Evolutionary conservation across 1,140 invertebrate genomes (phyloP).

Genomic region (Glossosoma conforme): DNA sequence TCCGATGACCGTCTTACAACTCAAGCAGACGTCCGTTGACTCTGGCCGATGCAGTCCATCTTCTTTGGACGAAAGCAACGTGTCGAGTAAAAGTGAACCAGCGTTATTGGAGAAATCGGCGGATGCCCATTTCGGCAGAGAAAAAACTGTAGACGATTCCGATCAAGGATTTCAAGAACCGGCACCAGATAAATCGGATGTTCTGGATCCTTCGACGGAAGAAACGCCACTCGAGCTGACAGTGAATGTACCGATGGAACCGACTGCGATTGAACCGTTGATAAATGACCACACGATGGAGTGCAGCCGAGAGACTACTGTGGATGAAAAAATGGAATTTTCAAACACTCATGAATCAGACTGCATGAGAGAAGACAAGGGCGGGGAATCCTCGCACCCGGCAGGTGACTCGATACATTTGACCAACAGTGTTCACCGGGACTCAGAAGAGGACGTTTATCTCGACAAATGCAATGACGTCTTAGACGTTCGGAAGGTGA

Average conservation of each 20-base stretch:
- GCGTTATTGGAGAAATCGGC: too few relatives aligned
- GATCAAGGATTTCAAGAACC: constrained; percentile 4
- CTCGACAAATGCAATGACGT: constrained; percentile 22
- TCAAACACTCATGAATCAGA: neutral
- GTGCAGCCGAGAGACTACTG: too few relatives aligned
- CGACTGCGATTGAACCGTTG: neutral
- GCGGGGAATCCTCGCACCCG: neutral
- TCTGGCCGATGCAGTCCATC: neutral
- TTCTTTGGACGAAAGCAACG: neutral
- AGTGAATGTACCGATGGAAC: neutral
- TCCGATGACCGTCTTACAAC: constrained; percentile 5
- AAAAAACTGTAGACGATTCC: neutral
- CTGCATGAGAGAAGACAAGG: too few relatives aligned
- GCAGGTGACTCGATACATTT: constrained; percentile 1
- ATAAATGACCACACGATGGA: too few relatives aligned
- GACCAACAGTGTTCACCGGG: constrained; percentile 6
- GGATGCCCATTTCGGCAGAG: neutral
- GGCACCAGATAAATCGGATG: neutral
- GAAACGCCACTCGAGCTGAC: neutral
- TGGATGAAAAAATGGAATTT: neutral
- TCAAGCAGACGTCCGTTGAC: neutral
- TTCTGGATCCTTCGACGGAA: neutral
- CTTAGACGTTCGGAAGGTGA: constrained; percentile 21
- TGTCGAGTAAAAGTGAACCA: constrained; percentile 1
- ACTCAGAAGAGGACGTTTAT: constrained; percentile 3